Evolutionary conservation across 2,888 invertebrate species (phyloP).

Genomic region (Cheilosia vernalis): DNA sequence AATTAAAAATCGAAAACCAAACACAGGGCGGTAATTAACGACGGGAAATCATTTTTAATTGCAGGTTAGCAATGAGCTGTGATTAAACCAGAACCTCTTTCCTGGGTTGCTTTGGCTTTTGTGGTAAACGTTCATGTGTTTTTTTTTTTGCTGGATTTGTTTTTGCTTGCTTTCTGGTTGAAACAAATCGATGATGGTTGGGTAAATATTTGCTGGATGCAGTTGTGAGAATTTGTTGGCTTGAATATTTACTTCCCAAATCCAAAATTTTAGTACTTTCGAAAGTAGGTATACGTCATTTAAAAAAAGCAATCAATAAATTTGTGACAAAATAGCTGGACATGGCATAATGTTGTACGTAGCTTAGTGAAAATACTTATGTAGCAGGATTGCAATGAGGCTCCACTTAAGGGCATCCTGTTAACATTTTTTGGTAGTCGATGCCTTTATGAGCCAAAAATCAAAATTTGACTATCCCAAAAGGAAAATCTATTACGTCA

Average conservation of each 20-base stretch:
- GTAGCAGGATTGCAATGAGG: no score
- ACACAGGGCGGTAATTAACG: conserved; percentile 76
- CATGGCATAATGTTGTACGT: no score
- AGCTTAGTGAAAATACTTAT: no score
- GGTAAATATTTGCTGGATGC: neutral
- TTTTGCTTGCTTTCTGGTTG: neutral
- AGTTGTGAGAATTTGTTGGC: neutral
- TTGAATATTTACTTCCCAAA: neutral
- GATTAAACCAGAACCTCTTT: conserved; percentile 3
- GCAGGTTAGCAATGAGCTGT: neutral
- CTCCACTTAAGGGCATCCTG: no score
- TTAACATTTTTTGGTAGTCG: no score
- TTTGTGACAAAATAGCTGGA: no score
- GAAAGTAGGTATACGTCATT: no score
- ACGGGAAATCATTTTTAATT: conserved; percentile 76
- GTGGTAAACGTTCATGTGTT: neutral
- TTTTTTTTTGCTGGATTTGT: neutral
- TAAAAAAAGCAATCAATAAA: no score
- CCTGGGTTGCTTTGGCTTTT: neutral
- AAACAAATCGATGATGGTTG: neutral
- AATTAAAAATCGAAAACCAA: conserved; percentile 73
- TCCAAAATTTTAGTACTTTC: no score
- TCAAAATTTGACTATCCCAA: no score
- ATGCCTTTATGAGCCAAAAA: no score
- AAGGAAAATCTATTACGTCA: no score